A percentile compares a stretch with the other conserved stretches of the same genome.
Evolutionary conservation across 2,888 invertebrate species (phyloP).

Genomic region (Melolontha melolontha): DNA sequence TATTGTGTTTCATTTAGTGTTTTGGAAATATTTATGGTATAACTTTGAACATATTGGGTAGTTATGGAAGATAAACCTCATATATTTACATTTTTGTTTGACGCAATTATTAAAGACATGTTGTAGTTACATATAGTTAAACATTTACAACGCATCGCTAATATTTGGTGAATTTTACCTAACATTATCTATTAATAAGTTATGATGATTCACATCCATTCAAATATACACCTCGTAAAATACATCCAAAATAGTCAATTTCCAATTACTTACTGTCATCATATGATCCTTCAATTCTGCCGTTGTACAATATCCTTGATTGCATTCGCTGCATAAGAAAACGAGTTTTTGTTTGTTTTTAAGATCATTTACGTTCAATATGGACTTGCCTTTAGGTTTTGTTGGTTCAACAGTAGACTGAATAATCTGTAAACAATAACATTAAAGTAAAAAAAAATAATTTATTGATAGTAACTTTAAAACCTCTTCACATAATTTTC

Average conservation of each 20-base stretch:
- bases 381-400: conserved; percentile 45
- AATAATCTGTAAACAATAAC: conserved; percentile 3
- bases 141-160: too few species aligned
- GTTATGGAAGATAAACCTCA: too few species aligned
- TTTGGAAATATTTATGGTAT: too few species aligned
- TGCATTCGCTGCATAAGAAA: conserved; percentile 69
- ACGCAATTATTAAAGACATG: too few species aligned
- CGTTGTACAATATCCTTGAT: conserved; percentile 65
- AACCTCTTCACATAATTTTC: conserved; percentile 53
- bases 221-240: too few species aligned
- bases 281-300: conserved; percentile 68
- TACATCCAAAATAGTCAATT: neutral
- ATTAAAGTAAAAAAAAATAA: neutral
- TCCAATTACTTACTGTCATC: conserved; percentile 62
- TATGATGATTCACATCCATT: too few species aligned
- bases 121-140: too few species aligned
- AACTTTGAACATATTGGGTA: too few species aligned
- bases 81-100: too few species aligned
- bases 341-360: conserved; percentile 54
- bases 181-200: too few species aligned
- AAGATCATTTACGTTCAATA: conserved; percentile 50
- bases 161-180: too few species aligned
- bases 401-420: neutral
- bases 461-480: neutral
- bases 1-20: too few species aligned